Base-by-base conservation (phyloP, 2,113 vertebrate species). In the Osmerus mordax region DNA sequence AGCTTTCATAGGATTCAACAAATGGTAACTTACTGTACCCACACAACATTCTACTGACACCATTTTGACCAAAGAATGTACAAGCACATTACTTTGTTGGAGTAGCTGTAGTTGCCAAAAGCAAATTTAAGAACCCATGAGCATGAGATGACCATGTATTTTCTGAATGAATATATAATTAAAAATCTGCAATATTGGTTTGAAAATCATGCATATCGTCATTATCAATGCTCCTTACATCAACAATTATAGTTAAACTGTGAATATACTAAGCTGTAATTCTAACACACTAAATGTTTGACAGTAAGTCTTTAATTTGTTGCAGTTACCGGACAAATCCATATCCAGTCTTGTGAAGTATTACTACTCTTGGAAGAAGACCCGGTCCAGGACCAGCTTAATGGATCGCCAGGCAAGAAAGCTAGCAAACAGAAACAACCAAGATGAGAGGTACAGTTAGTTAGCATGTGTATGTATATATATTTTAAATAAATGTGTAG, bases 361-460 rank as follows among this genome's bases (percentile, higher is more conserved):
- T 70, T 99, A 99, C 89, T 99, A 99, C 86, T 98, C 96, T 0
- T 99, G 97, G 97, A 99, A 99, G 90, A 99, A 99, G 91, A 99
- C 97, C 0, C 95, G 97, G 14, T 97, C 96, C 82, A 93, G 97
- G 81, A 99, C 97, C 75, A 99, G 97, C 83, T 90, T 99, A 83
- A 99, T 99, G 97, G 97, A 99, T 87, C 93, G 97, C 1, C 97
- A 99, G 86, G 97, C 97, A 61, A 92, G 96, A 18, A 98, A 98
- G 87, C 84, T 99, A 81, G 96, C 97, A 58, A 97, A 80, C 83
- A 93, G 95, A 88, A 96, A 91, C 86, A 96, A 93, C 88, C 95
- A 95, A 77, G 96, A 97, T 65, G 96, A 98, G 91, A 96, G 95
- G 95, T 84, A 16, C n/a, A 29, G 4, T 56, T 4, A 58, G 12